Evolutionary conservation across 2,888 invertebrate species (phyloP).

Genomic region (Agrilus biguttatus): DNA sequence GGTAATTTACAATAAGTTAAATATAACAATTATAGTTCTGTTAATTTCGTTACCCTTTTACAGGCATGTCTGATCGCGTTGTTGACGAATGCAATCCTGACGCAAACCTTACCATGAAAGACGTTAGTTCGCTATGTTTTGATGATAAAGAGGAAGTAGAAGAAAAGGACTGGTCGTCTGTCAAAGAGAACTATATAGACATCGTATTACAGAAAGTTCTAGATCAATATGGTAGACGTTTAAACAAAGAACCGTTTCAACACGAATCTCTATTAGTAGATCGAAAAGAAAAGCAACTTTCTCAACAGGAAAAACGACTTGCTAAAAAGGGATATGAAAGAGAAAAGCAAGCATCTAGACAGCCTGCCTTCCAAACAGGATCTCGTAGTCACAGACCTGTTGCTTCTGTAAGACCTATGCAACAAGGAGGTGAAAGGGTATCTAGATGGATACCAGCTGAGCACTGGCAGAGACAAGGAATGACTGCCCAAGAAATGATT

Average conservation of each 20-base stretch:
- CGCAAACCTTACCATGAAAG: conserved; percentile 79
- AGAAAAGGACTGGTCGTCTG: conserved; percentile 55
- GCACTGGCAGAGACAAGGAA: conserved; percentile 85
- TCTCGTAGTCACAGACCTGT: conserved; percentile 31
- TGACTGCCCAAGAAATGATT: conserved; percentile 91
- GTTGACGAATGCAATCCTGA: conserved; percentile 98
- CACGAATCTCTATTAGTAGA: conserved; percentile 92
- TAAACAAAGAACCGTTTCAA: conserved; percentile 81
- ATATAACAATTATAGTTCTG: no score
- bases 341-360: conserved; percentile 66
- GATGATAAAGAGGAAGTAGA: conserved; percentile 79
- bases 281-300: conserved; percentile 85
- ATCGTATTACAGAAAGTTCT: conserved; percentile 64
- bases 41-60: conserved; percentile 5
- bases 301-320: conserved; percentile 82
- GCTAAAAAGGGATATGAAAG: conserved; percentile 88
- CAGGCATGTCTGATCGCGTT: conserved; percentile 83
- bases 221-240: conserved; percentile 42
- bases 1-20: conserved; percentile 49
- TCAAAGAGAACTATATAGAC: conserved; percentile 65
- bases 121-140: conserved; percentile 78
- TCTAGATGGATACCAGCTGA: conserved; percentile 75
- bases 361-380: conserved; percentile 22
- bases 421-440: conserved; percentile 39
- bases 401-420: conserved; percentile 67